Conservation (phyloP, 2,113 vertebrate species). For the Callocephalon fimbriatum region DNA sequence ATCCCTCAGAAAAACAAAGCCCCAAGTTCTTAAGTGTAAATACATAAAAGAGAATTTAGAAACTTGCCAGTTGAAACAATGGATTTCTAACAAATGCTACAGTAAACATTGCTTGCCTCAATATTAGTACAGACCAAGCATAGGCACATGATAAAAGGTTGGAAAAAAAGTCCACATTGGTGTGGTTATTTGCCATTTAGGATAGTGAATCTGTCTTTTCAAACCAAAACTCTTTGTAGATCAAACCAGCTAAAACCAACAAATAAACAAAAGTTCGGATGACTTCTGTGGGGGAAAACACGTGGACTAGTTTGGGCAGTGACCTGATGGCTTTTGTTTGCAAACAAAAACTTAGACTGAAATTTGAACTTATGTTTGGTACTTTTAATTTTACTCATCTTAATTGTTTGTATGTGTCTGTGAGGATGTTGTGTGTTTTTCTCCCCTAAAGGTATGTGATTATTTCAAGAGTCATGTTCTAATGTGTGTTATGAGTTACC, state of each 20-base stretch:
- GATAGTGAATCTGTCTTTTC: not conserved
- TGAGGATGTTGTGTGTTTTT: not conserved
- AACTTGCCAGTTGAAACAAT: not conserved
- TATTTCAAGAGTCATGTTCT: not conserved
- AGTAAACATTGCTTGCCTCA: not conserved
- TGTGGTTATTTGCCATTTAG: not conserved
- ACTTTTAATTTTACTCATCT: not conserved
- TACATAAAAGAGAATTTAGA: not conserved
- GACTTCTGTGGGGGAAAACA: not conserved
- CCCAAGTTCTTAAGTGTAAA: not conserved
- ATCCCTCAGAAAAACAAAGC: not conserved
- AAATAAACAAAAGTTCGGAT: not conserved
- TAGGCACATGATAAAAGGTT: not conserved
- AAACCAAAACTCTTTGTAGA: not conserved
- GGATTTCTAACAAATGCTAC: not conserved
- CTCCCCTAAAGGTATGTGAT: not conserved
- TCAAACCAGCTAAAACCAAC: not conserved
- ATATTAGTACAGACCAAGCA: not conserved
- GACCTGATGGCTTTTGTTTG: not conserved
- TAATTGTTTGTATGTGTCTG: not conserved
- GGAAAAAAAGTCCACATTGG: not conserved
- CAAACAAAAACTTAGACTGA: not conserved
- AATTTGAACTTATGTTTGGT: not conserved
- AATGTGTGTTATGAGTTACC: not conserved
- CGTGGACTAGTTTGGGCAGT: not conserved